phyloP scores from a whole-genome alignment of 2,888 invertebrate species.

The Netelia melanura region DNA sequence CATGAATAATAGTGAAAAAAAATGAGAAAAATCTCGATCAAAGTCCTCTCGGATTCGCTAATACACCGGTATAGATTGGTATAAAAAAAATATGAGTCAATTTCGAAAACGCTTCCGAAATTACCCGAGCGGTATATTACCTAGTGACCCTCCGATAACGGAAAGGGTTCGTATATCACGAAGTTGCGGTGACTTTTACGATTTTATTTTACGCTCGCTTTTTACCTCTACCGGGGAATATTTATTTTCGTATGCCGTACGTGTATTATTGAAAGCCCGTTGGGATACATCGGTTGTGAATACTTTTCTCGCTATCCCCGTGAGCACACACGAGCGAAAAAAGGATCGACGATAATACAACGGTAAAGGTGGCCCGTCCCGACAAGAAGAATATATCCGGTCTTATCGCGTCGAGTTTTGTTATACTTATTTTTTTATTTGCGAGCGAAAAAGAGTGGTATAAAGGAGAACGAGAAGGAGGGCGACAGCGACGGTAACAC shows the following conservation, averaged over 20 bases:
- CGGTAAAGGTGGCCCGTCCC: neutral
- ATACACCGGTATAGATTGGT: slow-evolving; percentile 5
- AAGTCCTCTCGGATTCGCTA: neutral
- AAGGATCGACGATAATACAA: neutral
- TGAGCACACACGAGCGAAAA: neutral
- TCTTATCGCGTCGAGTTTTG: slow-evolving; percentile 31
- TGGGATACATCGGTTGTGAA: slow-evolving; percentile 1
- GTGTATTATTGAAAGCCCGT: slow-evolving; percentile 21
- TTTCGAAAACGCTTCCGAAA: slow-evolving; percentile 29
- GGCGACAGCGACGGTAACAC: slow-evolving; percentile 45
- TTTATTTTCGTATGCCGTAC: slow-evolving; percentile 24
- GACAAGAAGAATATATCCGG: slow-evolving; percentile 31
- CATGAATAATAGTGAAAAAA: slow-evolving; percentile 42
- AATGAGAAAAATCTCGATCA: slow-evolving; percentile 8
- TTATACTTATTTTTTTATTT: slow-evolving; percentile 22
- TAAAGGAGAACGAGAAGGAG: neutral
- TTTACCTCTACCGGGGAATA: neutral
- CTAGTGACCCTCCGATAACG: slow-evolving; percentile 8
- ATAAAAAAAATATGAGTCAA: slow-evolving; percentile 8
- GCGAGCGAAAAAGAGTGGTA: slow-evolving; percentile 16
- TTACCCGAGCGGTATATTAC: slow-evolving; percentile 5
- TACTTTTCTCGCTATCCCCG: neutral
- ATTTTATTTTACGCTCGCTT: slow-evolving; percentile 30
- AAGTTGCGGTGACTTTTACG: slow-evolving; percentile 32
- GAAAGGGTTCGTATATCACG: slow-evolving; percentile 30